Evolutionary conservation across 92 coral and sea anemone species (phyloP).

Genomic region (Porites rus): DNA sequence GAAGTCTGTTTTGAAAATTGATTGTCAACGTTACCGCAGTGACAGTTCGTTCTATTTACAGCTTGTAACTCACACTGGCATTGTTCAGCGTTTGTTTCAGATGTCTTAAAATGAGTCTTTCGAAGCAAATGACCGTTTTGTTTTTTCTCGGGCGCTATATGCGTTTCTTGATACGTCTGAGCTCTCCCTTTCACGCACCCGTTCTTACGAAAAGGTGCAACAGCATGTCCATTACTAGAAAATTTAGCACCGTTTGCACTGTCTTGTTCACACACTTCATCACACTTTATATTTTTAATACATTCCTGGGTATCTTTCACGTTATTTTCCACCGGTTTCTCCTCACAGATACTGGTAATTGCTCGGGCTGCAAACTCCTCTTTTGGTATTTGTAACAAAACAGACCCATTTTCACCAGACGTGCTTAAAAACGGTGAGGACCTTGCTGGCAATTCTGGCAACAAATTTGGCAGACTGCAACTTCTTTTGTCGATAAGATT

Average conservation of each 20-base stretch:
- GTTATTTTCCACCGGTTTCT: not conserved
- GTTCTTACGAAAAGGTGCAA: not conserved
- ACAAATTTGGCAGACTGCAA: conserved; percentile 47
- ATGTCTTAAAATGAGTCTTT: not conserved
- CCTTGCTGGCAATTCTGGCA: conserved; percentile 3
- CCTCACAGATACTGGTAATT: not conserved
- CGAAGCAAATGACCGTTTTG: conserved; percentile 19
- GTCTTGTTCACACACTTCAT: not conserved
- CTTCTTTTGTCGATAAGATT: conserved; percentile 15
- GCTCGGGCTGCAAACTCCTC: conserved; percentile 7
- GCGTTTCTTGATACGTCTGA: not conserved
- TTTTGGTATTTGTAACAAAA: not conserved
- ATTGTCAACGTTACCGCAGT: not conserved
- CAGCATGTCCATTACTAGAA: not conserved
- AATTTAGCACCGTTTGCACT: not conserved
- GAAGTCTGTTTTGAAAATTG: not conserved
- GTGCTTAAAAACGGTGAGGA: not conserved
- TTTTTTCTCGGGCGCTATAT: not conserved
- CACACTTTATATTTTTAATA: not conserved
- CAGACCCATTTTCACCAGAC: not conserved
- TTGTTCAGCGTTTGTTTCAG: not conserved
- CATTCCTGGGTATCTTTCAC: not conserved
- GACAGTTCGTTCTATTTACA: not conserved
- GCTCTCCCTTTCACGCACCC: not conserved
- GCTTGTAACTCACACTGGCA: not conserved